Evolutionary conservation across 2,113 vertebrate species (phyloP).

Genomic region (Caloenas nicobarica): DNA sequence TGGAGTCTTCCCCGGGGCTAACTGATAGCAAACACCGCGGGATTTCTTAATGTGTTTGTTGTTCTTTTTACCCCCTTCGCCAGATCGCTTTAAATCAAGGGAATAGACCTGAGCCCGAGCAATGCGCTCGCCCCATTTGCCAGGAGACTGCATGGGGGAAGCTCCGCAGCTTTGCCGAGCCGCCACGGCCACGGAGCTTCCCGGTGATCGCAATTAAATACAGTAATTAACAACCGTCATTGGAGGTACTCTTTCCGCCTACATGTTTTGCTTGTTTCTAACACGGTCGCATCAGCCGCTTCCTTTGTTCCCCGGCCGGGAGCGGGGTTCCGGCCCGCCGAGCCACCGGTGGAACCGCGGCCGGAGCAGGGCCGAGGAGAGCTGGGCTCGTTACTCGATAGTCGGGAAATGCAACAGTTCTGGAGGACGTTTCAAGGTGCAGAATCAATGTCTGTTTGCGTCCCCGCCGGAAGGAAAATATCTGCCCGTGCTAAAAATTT

Average conservation of each 20-base stretch:
- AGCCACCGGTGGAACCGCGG: background rate
- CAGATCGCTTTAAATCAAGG: background rate
- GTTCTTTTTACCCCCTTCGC: background rate
- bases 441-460: background rate
- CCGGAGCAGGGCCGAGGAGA: background rate
- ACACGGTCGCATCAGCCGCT: background rate
- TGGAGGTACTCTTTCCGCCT: background rate
- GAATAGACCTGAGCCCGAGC: background rate
- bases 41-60: background rate
- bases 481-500: background rate
- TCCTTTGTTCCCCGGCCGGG: background rate
- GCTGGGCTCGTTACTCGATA: background rate
- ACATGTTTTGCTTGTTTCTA: background rate
- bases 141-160: background rate
- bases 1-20: background rate
- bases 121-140: background rate
- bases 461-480: background rate
- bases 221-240: background rate
- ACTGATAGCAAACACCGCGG: background rate
- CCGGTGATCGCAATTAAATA: background rate
- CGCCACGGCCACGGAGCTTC: background rate
- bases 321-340: background rate
- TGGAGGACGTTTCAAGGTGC: background rate
- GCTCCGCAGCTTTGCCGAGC: background rate
- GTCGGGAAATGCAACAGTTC: background rate